Evolutionary conservation across 2,113 vertebrate genomes (phyloP).

Genomic region (Conger conger): DNA sequence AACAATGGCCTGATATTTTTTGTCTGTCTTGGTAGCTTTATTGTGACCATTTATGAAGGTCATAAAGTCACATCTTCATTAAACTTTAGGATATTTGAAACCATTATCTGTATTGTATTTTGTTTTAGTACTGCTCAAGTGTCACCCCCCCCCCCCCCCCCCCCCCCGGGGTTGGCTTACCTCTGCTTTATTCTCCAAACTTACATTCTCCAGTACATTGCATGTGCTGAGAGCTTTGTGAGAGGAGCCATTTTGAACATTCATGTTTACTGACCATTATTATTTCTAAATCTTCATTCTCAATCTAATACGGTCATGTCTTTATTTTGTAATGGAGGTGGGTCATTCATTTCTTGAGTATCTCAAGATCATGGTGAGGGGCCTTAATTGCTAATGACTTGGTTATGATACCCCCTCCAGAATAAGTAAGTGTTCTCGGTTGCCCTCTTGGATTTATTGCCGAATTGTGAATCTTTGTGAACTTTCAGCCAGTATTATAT

Average conservation of each 20-base stretch:
- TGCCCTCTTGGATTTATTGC: background rate
- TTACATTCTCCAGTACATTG: background rate
- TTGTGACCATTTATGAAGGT: conserved; percentile 86
- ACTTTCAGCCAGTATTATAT: background rate
- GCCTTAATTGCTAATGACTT: background rate
- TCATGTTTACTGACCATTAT: background rate
- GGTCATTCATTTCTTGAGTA: background rate
- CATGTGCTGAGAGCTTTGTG: background rate
- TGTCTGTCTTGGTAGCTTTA: conserved; percentile 74
- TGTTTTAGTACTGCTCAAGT: background rate
- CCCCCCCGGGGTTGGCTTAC: no score
- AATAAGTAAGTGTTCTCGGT: background rate
- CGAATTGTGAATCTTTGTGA: background rate
- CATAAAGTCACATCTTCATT: conserved; percentile 80
- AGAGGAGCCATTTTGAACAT: background rate
- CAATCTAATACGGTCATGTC: background rate
- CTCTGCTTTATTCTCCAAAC: background rate
- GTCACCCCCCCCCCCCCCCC: no score
- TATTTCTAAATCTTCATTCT: background rate
- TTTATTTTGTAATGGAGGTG: background rate
- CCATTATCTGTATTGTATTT: conserved; percentile 71
- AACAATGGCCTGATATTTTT: conserved; percentile 46
- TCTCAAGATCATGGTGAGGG: background rate
- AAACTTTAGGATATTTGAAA: conserved; percentile 88
- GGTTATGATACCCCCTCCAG: background rate